Percentiles rank a stretch among this genome's conserved stretches.
Evolutionary conservation across 2,113 vertebrate genomes (phyloP).

Genomic region (Platysternon megacephalum): DNA sequence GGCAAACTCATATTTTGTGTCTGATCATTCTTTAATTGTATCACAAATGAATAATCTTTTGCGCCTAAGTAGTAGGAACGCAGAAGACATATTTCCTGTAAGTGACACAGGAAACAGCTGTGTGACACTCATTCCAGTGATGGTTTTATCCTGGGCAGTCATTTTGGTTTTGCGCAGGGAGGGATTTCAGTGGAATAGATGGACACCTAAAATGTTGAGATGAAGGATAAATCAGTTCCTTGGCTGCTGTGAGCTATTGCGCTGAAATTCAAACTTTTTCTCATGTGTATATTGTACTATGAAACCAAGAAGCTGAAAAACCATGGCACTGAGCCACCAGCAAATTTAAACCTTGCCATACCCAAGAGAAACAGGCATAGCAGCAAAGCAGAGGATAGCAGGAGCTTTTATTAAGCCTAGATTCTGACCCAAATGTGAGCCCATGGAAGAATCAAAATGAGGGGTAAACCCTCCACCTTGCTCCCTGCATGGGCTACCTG

Average conservation of each 20-base stretch:
- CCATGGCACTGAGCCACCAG: not conserved
- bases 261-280: not conserved
- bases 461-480: not conserved
- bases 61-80: not conserved
- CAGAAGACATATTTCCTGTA: not conserved
- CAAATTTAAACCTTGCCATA: not conserved
- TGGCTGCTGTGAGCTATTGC: not conserved
- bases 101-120: not conserved
- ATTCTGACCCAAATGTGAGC: not conserved
- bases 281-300: too few species aligned
- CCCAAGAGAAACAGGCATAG: not conserved
- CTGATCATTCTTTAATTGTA: not conserved
- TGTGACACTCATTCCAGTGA: not conserved
- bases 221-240: not conserved
- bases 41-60: not conserved
- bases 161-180: not conserved
- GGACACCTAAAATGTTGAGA: not conserved
- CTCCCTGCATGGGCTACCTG: not conserved
- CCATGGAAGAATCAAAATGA: not conserved
- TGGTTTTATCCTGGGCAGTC: not conserved
- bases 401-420: not conserved
- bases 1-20: not conserved
- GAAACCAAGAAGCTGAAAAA: not conserved
- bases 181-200: not conserved
- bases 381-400: not conserved